Base-by-base conservation (phyloP, 2,113 vertebrate species). In the Halichoeres trimaculatus region DNA sequence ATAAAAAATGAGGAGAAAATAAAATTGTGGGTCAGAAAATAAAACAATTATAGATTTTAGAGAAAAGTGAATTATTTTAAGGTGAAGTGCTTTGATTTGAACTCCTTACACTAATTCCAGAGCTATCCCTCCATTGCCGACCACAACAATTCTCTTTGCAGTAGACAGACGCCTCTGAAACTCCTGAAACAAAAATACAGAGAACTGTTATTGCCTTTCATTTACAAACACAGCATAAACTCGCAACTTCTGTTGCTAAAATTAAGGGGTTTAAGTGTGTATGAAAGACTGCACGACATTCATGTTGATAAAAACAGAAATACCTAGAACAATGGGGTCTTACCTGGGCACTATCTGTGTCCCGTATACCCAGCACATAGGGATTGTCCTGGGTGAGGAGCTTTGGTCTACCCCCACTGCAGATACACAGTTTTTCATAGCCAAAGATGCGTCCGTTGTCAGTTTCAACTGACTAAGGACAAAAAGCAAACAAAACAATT, bases 301-400 rank as follows among this genome's bases (percentile, higher is more conserved):
- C 30, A 30, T 4, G 30, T 17, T 5, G 5, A 45, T 19, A 6
- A 19, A 45, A 62, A 48, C 0, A 58, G 20, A 70, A 54, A 41
- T 23, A 16, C 17, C 30, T 13, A 57, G 36, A 65, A 36, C 1
- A 22, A 26, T 7, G 14, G 0, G 0, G 10, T 30, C 6, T 5
- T 94, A 98, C 98, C 97, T 96, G 93, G 22, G 94, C 97, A 9
- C 97, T 99, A 90, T 99, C 98, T 35, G 98, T 99, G 88, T 99
- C 98, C 3, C 98, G 94, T 84, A 99, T 98, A 48, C 98, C 98
- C 73, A 99, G 84, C 0, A 99, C 95, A 14, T 94, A 92, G 0
- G 95, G 95, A 60, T 96, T 96, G 63, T 93, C 94, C 76, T 93
- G 88, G 20, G 70, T 85, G 20, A 99, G 93, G 76, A 99, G 87